Base-by-base conservation (phyloP, 1,140 invertebrate genomes). In the Aphelinus certus region DNA sequence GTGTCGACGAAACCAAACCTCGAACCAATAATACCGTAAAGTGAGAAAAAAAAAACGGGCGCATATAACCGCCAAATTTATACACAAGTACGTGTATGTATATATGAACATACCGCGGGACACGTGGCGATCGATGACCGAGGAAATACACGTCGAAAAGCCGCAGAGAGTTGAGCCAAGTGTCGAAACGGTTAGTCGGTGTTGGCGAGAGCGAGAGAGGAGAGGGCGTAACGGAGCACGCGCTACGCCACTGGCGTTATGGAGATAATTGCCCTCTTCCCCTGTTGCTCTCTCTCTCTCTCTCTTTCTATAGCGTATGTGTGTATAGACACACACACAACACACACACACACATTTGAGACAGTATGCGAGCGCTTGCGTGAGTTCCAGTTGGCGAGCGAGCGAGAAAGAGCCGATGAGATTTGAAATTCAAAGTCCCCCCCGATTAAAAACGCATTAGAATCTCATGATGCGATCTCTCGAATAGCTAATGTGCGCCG, bases 401-500 rank as follows among this genome's bases (percentile, higher is more conserved):
- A 51, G 66, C 49, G 58, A 62, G 65, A 56, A 57, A 56, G 42
- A 79, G 78, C 78, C 83, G 80, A 83, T 82, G 82, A 78, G 75
- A 86, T 86, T 86, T 85, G 81, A 86, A 86, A 84, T 87, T 87
- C 83, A 86, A 86, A 86, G 79, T 82, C 77, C 76, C 26, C 26
- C 26, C 76, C 83, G 83, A 87, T 86, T 87, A 87, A 87, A 87
- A 84, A 85, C 83, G 71, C 85, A 86, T 87, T 86, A 86, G 80
- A 78, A 79, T 79, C 75, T 80, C 75, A 77, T 78, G 61, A 79
- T 80, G 70, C 62, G 70, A 76, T 73, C 58, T 26, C 26, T 77
- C 65, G 75, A 66, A 75, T 70, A 61, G 62, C 46, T 71, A 75
- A 71, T 75, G 73, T 58, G 51, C 47, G 66, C 47, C 64, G 60